Evolutionary conservation across 1,140 invertebrate genomes (phyloP), one percentile per base, ranked within the genome.

Genomic region (Leptinotarsa texana): DNA sequence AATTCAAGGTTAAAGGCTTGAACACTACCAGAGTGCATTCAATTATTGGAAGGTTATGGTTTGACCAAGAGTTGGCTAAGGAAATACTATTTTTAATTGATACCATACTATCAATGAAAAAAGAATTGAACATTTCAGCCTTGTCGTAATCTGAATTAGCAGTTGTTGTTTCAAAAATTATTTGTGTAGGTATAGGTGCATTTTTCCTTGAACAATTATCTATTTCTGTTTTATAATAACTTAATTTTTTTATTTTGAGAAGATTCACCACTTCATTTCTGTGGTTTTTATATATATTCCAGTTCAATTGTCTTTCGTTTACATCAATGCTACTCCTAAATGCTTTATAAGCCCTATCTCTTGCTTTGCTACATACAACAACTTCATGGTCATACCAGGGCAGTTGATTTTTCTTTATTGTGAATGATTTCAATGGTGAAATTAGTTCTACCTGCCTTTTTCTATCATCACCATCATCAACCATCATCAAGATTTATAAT

Each of bases 101-200:
- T 17, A 18, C 57, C 0, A 61, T 61, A 61, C 57, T 61, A 18
- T 61, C 11, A 17, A 61, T 61, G 18, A 61, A 61, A 18, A 61
- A 61, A 61, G 57, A 61, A 61, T 61, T 61, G 57, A 61, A 61
- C 57, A 61, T 61, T 18, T 18, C 57, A 61, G 57, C 57, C 18
- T 61, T 61, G 15, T 61, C 21, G 21, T 21, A 17, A 61, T 18
- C 15, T 17, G 6, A 61, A 18, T 61, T 61, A 27, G 24, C 24
- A 6, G 24, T 27, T 27, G 24, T 27, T 27, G 24, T 27, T 27
- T 27, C 24, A 27, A 18, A 61, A 17, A 61, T 61, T 17, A 61
- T 61, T 61, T 61, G 15, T 4, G 15, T 61, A 17, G 57, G 57
- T 15, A 61, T 61, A 61, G 57, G 57, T 17, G 15, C 18, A 61